phyloP scores from a whole-genome alignment of 2,888 invertebrate genomes.

The Polyommatus iphigenia region DNA sequence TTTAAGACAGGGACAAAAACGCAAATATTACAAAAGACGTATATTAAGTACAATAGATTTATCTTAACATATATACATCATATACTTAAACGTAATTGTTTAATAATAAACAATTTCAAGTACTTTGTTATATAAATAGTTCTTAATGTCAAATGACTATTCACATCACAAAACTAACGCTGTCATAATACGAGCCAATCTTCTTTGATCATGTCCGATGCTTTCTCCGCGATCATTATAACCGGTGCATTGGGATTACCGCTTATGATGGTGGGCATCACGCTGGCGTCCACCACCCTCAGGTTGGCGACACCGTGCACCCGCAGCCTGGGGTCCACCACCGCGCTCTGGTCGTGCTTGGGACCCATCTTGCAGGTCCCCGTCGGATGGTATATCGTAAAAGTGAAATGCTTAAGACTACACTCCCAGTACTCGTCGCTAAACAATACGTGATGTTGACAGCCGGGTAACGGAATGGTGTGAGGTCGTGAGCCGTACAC shows the following conservation, averaged over 20 bases:
- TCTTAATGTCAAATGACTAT: slow-evolving; percentile 45
- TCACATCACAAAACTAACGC: slow-evolving; percentile 47
- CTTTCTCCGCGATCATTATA: slow-evolving; percentile 95
- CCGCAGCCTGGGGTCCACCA: slow-evolving; percentile 87
- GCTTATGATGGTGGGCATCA: slow-evolving; percentile 93
- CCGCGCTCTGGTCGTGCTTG: slow-evolving; percentile 85
- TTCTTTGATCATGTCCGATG: slow-evolving; percentile 92
- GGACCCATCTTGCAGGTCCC: slow-evolving; percentile 95
- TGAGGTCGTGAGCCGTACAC: slow-evolving; percentile 89
- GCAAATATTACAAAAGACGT: slow-evolving; percentile 31
- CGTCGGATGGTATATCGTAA: slow-evolving; percentile 92
- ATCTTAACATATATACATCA: slow-evolving; percentile 46
- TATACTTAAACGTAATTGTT: slow-evolving; percentile 48
- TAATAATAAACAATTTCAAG: slow-evolving; percentile 51
- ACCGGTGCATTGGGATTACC: slow-evolving; percentile 94
- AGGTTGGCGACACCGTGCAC: slow-evolving; percentile 89
- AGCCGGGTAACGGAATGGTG: slow-evolving; percentile 90
- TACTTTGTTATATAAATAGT: slow-evolving; percentile 52
- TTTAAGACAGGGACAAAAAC: not conserved
- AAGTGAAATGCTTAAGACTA: slow-evolving; percentile 87
- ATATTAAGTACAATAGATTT: slow-evolving; percentile 30
- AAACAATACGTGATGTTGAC: slow-evolving; percentile 84
- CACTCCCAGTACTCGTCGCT: slow-evolving; percentile 94
- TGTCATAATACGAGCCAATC: slow-evolving; percentile 86
- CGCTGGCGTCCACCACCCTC: slow-evolving; percentile 90